Percentiles rank a stretch among this genome's conserved stretches.
Conservation (phyloP, 2,888 invertebrate genomes). For the Caenorhabditis doughertyi region DNA sequence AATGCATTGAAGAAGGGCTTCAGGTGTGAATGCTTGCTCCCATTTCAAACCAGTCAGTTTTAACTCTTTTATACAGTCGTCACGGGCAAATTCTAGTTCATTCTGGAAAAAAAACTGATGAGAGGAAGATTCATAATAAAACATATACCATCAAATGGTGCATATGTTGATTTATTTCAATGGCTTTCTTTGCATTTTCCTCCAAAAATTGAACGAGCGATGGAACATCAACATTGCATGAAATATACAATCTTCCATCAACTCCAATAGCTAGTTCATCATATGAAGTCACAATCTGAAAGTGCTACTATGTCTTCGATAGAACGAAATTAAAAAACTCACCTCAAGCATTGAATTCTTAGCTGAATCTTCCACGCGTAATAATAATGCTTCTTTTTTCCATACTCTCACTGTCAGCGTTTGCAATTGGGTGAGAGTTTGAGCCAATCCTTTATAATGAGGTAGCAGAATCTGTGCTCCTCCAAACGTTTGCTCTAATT, state of each 20-base stretch:
- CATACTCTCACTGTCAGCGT: constrained; percentile 64
- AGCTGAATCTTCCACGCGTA: constrained; percentile 51
- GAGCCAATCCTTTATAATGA: constrained; percentile 67
- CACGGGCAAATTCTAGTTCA: constrained; percentile 53
- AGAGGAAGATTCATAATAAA: neutral
- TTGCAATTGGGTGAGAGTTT: constrained; percentile 69
- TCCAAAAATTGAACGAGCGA: constrained; percentile 75
- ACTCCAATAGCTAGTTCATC: constrained; percentile 75
- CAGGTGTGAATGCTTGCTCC: constrained; percentile 64
- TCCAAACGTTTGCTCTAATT: constrained; percentile 75
- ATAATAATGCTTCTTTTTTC: constrained; percentile 63
- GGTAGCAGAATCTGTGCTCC: constrained; percentile 70
- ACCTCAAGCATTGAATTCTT: constrained; percentile 67
- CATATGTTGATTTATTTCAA: constrained; percentile 64
- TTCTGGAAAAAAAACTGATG: constrained; percentile 41
- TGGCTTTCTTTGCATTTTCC: constrained; percentile 62
- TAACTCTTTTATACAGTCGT: constrained; percentile 62
- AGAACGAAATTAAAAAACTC: neutral
- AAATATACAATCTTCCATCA: constrained; percentile 78
- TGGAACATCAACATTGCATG: constrained; percentile 80
- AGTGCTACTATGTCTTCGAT: neutral
- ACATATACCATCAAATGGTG: constrained; percentile 59
- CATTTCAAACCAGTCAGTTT: constrained; percentile 65
- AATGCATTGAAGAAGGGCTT: constrained; percentile 56
- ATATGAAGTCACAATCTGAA: constrained; percentile 75